These are phyloP conservation scores for Heliothis subflexa DNA, from an alignment of 1,140 invertebrate species.

Conservation along the genomic window DNA sequence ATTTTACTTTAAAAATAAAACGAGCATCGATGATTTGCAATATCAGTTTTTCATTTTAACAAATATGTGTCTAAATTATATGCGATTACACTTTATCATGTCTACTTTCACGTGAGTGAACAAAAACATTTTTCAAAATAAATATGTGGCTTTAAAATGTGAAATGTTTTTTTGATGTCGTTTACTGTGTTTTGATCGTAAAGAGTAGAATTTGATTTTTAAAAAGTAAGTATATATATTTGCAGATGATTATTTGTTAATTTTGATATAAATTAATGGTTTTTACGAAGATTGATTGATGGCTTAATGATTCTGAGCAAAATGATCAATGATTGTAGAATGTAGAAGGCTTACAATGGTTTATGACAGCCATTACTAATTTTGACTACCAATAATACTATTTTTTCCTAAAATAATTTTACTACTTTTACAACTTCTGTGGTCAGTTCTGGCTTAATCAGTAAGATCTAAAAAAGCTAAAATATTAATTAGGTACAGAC, in stretches of 20 bases:
- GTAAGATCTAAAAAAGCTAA: too few relatives aligned
- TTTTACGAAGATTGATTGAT: not conserved
- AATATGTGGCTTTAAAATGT: not conserved
- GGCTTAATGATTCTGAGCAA: not conserved
- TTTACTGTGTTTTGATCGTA: not conserved
- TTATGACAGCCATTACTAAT: too few relatives aligned
- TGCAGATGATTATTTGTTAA: not conserved
- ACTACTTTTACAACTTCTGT: too few relatives aligned
- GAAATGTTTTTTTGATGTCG: slow-evolving; percentile 16
- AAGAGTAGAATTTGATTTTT: not conserved
- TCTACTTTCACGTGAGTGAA: not conserved
- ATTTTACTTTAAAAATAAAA: too few relatives aligned
- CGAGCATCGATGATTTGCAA: not conserved
- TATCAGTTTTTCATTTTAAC: slow-evolving; percentile 5
- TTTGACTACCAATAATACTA: too few relatives aligned
- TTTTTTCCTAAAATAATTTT: too few relatives aligned
- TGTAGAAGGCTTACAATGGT: not conserved
- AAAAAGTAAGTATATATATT: not conserved
- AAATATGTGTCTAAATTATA: not conserved
- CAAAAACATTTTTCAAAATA: not conserved
- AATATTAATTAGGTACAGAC: too few relatives aligned
- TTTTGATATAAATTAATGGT: not conserved
- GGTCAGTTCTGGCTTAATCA: too few relatives aligned
- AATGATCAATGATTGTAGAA: not conserved
- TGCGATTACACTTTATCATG: not conserved